Percentiles rank a stretch among this genome's conserved stretches.
phyloP scores from a whole-genome alignment of 2,888 invertebrate species.

The Sialis lutaria region DNA sequence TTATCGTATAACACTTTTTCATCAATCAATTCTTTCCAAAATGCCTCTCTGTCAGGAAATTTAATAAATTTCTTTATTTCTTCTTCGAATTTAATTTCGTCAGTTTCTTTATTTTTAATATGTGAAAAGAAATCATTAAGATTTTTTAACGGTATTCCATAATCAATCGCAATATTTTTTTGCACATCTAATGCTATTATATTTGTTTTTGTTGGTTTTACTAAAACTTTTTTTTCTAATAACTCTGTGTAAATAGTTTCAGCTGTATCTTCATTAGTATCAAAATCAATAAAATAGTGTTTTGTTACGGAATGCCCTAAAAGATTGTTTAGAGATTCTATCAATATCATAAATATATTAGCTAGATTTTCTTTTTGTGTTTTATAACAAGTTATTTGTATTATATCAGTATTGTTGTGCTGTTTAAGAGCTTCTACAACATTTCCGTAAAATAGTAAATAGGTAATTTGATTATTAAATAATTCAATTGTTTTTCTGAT shows the following conservation, averaged over 20 bases:
- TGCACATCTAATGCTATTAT: constrained; percentile 2
- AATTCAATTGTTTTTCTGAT: constrained; percentile 8
- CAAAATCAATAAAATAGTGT: constrained; percentile 6
- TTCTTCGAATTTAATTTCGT: constrained; percentile 4
- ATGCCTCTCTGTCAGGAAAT: constrained; percentile 9
- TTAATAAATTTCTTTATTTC: constrained; percentile 5
- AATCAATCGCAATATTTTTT: constrained; percentile 2
- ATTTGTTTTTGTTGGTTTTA: constrained; percentile 1
- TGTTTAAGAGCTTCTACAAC: constrained; percentile 11
- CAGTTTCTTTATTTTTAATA: not conserved
- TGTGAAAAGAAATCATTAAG: not conserved
- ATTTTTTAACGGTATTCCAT: constrained; percentile 2
- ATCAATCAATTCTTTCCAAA: constrained; percentile 9
- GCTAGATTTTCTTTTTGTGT: constrained; percentile 10
- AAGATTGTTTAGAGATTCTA: constrained; percentile 9
- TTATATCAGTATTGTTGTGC: constrained; percentile 8
- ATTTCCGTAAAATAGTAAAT: constrained; percentile 7
- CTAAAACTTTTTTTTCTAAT: constrained; percentile 1
- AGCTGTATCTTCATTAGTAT: constrained; percentile 6
- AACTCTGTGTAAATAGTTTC: constrained; percentile 7
- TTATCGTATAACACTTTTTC: constrained; percentile 7
- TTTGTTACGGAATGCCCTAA: constrained; percentile 9
- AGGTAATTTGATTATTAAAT: constrained; percentile 7
- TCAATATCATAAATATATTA: constrained; percentile 9
- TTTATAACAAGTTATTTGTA: constrained; percentile 12